Percentiles rank a stretch among this genome's conserved stretches.
Conservation (phyloP, 2,888 invertebrate genomes). For the Crossocerus cetratus region DNA sequence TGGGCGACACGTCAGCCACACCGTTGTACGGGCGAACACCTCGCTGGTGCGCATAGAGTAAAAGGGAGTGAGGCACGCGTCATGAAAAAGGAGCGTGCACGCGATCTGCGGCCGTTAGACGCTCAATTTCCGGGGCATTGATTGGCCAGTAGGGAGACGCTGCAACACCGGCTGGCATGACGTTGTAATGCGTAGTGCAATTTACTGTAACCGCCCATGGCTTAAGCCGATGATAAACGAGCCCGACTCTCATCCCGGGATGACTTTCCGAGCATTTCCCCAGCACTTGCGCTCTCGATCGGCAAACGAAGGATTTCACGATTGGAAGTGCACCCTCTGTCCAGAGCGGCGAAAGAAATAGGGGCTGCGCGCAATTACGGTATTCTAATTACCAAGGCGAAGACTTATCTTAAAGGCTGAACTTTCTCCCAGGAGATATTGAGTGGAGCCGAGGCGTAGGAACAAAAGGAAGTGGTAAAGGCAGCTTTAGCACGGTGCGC, state of each 20-base stretch:
- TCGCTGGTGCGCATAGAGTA: background rate
- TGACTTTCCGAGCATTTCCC: slow-evolving; percentile 53
- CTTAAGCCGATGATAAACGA: slow-evolving; percentile 63
- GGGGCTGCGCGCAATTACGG: too few relatives aligned
- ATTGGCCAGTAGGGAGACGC: slow-evolving; percentile 56
- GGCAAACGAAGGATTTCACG: too few relatives aligned
- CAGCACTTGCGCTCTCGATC: slow-evolving; percentile 6
- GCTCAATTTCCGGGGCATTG: slow-evolving; percentile 63
- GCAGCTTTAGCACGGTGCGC: background rate
- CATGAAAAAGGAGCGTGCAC: slow-evolving; percentile 38
- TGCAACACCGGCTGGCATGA: slow-evolving; percentile 65
- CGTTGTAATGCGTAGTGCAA: slow-evolving; percentile 53
- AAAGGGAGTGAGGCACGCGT: slow-evolving; percentile 23
- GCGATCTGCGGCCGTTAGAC: slow-evolving; percentile 48
- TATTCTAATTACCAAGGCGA: too few relatives aligned
- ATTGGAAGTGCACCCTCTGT: too few relatives aligned
- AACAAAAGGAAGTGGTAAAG: too few relatives aligned
- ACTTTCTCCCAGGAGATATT: too few relatives aligned
- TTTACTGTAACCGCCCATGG: slow-evolving; percentile 57
- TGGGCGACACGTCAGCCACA: background rate
- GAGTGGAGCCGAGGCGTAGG: too few relatives aligned
- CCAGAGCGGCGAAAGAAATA: too few relatives aligned
- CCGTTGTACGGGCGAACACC: slow-evolving; percentile 13
- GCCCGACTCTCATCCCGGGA: slow-evolving; percentile 50
- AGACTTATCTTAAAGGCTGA: too few relatives aligned